Conservation (phyloP, 92 coral and sea anemone species). For the Zoanthus sansibaricus region DNA sequence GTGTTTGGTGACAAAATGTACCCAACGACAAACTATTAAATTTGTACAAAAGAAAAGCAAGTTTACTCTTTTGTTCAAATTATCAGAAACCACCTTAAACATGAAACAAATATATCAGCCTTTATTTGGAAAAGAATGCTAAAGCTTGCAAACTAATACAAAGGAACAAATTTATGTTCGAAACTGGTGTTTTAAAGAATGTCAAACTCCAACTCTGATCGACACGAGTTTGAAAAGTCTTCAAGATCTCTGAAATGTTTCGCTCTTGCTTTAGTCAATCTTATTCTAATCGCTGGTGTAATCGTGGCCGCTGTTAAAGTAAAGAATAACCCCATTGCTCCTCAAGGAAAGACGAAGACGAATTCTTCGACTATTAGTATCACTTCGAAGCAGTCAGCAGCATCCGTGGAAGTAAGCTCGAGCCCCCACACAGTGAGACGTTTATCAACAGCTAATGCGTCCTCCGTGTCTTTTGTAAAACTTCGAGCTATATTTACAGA, state of each 20-base stretch:
- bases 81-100: not conserved
- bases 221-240: not conserved
- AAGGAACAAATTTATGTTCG: not conserved
- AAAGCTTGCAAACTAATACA: not conserved
- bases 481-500: not conserved
- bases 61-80: not conserved
- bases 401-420: not conserved
- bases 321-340: not conserved
- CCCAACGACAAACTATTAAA: not conserved
- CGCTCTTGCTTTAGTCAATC: slow-evolving; percentile 45
- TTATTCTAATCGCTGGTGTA: slow-evolving; percentile 57
- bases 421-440: not conserved
- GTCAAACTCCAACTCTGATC: not conserved
- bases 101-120: not conserved
- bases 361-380: not conserved
- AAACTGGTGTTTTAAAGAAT: not conserved
- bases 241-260: slow-evolving; percentile 47
- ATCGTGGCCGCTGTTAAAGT: slow-evolving; percentile 44
- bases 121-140: not conserved
- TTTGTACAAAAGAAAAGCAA: not conserved
- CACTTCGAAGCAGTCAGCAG: not conserved
- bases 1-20: not conserved
- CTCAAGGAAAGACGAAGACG: not conserved
- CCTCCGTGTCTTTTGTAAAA: not conserved
- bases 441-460: not conserved